Base-by-base conservation (phyloP, 2,888 invertebrate genomes). In the Agrilus biguttatus region DNA sequence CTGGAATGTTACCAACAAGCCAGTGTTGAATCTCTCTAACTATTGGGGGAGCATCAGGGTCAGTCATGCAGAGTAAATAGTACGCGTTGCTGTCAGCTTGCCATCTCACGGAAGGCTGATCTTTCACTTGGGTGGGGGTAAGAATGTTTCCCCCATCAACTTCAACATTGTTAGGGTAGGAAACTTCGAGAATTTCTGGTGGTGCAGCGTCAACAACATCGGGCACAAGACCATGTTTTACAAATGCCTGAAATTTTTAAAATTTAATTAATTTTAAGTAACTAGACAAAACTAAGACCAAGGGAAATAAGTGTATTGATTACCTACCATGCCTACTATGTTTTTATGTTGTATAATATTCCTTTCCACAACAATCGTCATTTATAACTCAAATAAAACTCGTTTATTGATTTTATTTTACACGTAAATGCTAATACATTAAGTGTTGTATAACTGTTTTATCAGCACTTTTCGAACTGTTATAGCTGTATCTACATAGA, bases 31-130 rank as follows among this genome's bases (percentile, higher is more conserved):
- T 82, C 65, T 85, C 83, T 19, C 80, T 69, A 51, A 73, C 75
- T 49, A 71, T 78, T 0, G 83, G 84, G 42, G 85, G 85, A 1
- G 85, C 84, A 66, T 86, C 86, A 4, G 85, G 85, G 64, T 87
- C 85, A 0, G 70, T 64, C 68, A 74, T 66, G n/a, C 69, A 67
- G 33, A 74, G 52, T 1, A 83, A 78, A 60, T 89, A 89, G 51
- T 75, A 78, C 46, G 67, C 63, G 40, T 63, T 62, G 13, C 69
- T 59, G 47, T 78, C 76, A 3, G 70, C 70, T 1, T 74, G 68
- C 78, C 80, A 88, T 42, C 69, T 68, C 5, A 87, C 71, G 1
- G 60, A 60, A 1, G 88, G 88, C 40, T 66, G 67, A 56, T 83
- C 73, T 62, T 83, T 77, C 0, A 83, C 83, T 59, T 78, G 74